Evolutionary conservation across 2,888 invertebrate species (phyloP).

Genomic region (Silvanus unidentatus): DNA sequence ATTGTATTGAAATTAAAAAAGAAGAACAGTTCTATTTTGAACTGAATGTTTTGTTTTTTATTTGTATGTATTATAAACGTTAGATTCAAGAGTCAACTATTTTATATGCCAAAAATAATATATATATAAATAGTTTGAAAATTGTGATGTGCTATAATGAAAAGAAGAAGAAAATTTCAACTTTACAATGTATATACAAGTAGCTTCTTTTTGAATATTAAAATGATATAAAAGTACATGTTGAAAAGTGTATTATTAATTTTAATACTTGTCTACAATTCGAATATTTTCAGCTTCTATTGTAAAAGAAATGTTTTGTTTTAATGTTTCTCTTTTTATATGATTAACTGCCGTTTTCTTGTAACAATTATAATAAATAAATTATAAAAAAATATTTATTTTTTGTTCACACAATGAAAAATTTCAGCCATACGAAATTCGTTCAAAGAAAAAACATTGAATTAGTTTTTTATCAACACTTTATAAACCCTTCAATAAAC

Average conservation of each 20-base stretch:
- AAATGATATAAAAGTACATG: slow-evolving; percentile 14
- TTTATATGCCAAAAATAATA: slow-evolving; percentile 43
- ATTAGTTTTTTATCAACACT: no score
- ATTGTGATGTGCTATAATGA: slow-evolving; percentile 35
- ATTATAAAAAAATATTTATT: no score
- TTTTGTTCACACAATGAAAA: no score
- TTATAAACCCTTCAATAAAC: no score
- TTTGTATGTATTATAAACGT: slow-evolving; percentile 14
- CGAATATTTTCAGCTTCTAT: neutral
- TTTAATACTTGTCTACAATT: neutral
- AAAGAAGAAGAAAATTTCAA: slow-evolving; percentile 10
- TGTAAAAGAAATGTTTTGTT: neutral
- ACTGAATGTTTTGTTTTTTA: neutral
- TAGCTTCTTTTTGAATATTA: slow-evolving; percentile 18
- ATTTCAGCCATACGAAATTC: no score
- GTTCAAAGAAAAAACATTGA: no score
- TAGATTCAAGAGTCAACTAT: slow-evolving; percentile 34
- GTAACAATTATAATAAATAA: no score
- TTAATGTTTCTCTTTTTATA: neutral
- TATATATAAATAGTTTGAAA: slow-evolving; percentile 23
- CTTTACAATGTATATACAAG: slow-evolving; percentile 28
- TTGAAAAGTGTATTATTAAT: neutral
- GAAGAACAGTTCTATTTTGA: neutral
- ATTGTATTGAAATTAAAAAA: no score
- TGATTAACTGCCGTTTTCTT: slow-evolving; percentile 1